Conservation (phyloP, 2,797 vertebrate genomes). For the Mormyrus hasselquistii region DNA sequence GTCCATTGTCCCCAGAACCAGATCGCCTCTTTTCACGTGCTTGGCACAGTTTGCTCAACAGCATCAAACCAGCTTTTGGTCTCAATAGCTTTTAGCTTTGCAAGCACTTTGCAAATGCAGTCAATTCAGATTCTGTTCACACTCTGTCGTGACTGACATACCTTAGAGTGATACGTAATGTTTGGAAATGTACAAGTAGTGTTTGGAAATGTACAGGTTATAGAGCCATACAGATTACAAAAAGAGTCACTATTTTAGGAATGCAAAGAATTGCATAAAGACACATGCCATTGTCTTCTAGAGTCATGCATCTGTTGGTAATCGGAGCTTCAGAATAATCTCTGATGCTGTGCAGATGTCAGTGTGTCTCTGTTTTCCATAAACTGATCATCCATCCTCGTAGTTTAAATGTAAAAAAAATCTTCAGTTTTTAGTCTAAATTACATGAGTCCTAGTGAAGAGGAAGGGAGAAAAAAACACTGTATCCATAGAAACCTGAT, state of each 20-base stretch:
- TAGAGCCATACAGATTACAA: neutral
- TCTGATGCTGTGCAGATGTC: neutral
- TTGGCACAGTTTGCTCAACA: neutral
- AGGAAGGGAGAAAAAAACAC: neutral
- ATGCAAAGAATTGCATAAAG: neutral
- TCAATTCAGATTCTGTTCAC: neutral
- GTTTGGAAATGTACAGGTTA: neutral
- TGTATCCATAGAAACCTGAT: constrained; percentile 28
- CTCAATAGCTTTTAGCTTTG: neutral
- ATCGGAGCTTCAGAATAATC: neutral
- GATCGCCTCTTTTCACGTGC: neutral
- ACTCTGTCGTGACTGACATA: neutral
- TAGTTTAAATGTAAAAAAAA: neutral
- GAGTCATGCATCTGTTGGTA: neutral
- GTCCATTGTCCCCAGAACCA: neutral
- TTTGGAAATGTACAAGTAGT: neutral
- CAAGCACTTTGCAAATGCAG: neutral
- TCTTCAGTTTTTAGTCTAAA: neutral
- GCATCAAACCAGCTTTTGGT: neutral
- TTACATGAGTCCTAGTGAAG: constrained; percentile 1
- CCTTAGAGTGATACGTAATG: neutral
- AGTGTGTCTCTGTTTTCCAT: neutral
- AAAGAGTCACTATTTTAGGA: neutral
- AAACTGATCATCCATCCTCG: neutral
- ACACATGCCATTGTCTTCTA: neutral